Percentiles rank a stretch among this genome's conserved stretches.
Evolutionary conservation across 2,113 vertebrate species (phyloP).

Genomic region (Rhynchopsitta pachyrhyncha): DNA sequence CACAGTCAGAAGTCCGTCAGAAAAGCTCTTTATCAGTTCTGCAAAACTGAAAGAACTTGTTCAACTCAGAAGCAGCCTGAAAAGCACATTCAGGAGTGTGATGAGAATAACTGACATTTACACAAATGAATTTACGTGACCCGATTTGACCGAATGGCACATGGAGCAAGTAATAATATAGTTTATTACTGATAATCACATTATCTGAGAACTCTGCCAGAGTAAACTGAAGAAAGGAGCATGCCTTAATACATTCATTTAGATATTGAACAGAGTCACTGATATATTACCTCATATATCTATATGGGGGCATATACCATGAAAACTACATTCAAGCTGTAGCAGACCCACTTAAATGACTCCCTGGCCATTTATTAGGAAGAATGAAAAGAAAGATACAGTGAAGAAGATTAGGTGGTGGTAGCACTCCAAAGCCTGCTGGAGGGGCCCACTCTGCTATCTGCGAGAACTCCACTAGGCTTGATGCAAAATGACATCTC

Average conservation of each 20-base stretch:
- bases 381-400: background rate
- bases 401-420: background rate
- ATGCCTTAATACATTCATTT: background rate
- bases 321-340: background rate
- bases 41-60: background rate
- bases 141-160: background rate
- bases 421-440: background rate
- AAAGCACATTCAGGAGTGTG: fast-evolving
- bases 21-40: background rate
- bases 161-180: background rate
- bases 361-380: background rate
- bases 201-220: background rate
- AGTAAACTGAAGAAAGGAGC: background rate
- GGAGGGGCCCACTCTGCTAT: background rate
- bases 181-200: background rate
- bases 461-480: background rate
- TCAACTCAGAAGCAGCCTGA: background rate
- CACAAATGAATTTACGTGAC: fast-evolving
- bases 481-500: fast-evolving
- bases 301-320: no score
- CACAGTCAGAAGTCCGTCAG: background rate
- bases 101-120: background rate
- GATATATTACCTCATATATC: background rate
- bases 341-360: background rate
- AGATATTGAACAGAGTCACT: background rate